A percentile compares a stretch with the other conserved stretches of the same genome.
phyloP scores from a whole-genome alignment of 1,140 invertebrate genomes.

The Oryzaephilus surinamensis region DNA sequence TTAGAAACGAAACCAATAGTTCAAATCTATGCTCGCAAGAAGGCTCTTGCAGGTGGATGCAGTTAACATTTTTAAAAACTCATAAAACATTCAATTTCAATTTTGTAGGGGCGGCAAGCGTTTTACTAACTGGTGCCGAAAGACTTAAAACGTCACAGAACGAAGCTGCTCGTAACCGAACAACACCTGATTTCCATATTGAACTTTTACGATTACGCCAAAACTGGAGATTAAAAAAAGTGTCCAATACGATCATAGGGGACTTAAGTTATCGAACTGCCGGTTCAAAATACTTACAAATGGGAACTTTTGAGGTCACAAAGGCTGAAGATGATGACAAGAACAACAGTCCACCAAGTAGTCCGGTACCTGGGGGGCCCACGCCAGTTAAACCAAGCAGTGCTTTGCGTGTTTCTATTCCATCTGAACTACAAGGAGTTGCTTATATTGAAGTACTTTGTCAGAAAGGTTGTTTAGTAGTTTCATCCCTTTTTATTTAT shows the following conservation, averaged over 20 bases:
- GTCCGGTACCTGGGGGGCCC: constrained; percentile 35
- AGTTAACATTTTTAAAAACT: too few relatives aligned
- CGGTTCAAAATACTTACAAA: constrained; percentile 86
- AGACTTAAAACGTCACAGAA: constrained; percentile 68
- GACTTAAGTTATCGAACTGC: constrained; percentile 91
- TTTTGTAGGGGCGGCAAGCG: constrained; percentile 50
- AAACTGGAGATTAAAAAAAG: constrained; percentile 92
- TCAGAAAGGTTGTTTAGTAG: constrained; percentile 84
- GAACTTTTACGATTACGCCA: constrained; percentile 82
- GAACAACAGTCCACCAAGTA: constrained; percentile 42
- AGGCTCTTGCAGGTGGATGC: constrained; percentile 72
- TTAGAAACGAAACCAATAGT: constrained; percentile 75
- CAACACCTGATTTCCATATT: constrained; percentile 82
- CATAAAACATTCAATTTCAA: constrained; percentile 11
- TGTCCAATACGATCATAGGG: constrained; percentile 89
- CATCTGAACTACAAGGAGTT: constrained; percentile 87
- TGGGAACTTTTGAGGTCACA: constrained; percentile 91
- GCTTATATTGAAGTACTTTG: constrained; percentile 93
- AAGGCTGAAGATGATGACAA: constrained; percentile 80
- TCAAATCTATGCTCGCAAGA: constrained; percentile 86
- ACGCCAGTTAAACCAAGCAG: constrained; percentile 51
- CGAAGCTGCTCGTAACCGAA: constrained; percentile 62
- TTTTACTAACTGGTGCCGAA: constrained; percentile 76
- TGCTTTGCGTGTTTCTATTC: constrained; percentile 82
- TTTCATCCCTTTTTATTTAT: constrained; percentile 3